phyloP scores from a whole-genome alignment of 2,888 invertebrate genomes.

The Cephus spinipes region DNA sequence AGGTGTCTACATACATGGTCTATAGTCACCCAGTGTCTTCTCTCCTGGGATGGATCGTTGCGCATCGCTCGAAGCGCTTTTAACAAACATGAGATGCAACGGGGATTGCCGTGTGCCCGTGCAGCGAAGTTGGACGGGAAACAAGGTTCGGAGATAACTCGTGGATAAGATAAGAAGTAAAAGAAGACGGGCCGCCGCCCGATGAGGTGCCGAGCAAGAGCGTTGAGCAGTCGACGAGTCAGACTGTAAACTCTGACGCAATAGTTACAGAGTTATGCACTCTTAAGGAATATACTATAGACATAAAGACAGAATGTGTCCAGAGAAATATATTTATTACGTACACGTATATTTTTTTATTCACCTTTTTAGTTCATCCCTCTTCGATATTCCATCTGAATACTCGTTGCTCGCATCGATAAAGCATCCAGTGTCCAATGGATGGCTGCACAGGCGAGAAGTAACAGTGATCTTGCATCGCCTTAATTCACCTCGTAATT shows the following conservation, averaged over 20 bases:
- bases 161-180: slow-evolving; percentile 14
- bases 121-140: slow-evolving; percentile 23
- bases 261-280: neutral
- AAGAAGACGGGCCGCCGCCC: neutral
- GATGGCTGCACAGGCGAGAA: neutral
- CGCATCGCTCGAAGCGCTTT: slow-evolving; percentile 21
- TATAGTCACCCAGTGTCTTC: neutral
- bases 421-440: neutral
- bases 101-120: slow-evolving; percentile 15
- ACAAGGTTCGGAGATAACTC: slow-evolving; percentile 32
- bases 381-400: neutral
- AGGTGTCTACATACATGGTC: neutral
- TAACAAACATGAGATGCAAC: slow-evolving; percentile 44
- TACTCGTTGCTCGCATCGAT: neutral
- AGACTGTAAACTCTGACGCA: slow-evolving; percentile 1
- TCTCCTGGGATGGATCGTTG: neutral
- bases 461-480: neutral
- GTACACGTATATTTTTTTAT: neutral
- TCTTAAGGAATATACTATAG: neutral
- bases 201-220: slow-evolving; percentile 2
- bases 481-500: neutral
- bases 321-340: too few relatives aligned
- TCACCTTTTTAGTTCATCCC: neutral
- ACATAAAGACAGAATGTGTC: neutral
- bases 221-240: neutral